Percentiles rank a stretch among this genome's conserved stretches.
Evolutionary conservation across 1,140 invertebrate genomes (phyloP).

Genomic region (Drosophila micromelanica): DNA sequence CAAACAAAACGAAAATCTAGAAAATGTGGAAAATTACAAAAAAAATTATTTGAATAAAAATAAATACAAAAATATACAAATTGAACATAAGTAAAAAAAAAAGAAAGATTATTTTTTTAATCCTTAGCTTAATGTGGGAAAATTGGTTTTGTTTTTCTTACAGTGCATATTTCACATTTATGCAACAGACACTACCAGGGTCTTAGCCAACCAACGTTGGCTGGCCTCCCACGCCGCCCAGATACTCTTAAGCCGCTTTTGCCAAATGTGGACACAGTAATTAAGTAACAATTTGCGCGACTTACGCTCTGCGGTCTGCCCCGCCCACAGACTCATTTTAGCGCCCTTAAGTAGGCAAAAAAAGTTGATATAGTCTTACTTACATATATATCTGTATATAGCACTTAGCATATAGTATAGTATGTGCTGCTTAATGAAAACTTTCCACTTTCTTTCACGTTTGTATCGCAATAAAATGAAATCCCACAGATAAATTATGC

Average conservation of each 20-base stretch:
- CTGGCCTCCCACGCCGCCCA: neutral
- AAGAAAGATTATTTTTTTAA: no score
- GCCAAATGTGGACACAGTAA: conserved; percentile 36
- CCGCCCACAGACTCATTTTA: neutral
- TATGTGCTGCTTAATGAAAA: conserved; percentile 1
- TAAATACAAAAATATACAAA: no score
- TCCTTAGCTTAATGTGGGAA: no score
- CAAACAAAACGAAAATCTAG: no score
- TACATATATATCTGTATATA: no score
- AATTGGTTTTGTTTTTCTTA: neutral
- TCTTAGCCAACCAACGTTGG: neutral
- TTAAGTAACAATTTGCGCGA: conserved; percentile 62
- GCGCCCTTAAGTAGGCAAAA: conserved; percentile 17
- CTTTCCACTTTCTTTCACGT: conserved; percentile 26
- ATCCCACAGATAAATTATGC: conserved; percentile 68
- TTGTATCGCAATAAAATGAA: conserved; percentile 44
- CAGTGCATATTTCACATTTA: neutral
- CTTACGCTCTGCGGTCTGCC: neutral
- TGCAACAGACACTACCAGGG: neutral
- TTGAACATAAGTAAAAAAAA: no score
- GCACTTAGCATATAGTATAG: no score
- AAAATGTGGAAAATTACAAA: no score
- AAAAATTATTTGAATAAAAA: no score
- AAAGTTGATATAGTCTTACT: no score
- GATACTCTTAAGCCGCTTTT: conserved; percentile 4